phyloP scores from a whole-genome alignment of 1,140 invertebrate genomes.

The Aphelenchoides avenae region DNA sequence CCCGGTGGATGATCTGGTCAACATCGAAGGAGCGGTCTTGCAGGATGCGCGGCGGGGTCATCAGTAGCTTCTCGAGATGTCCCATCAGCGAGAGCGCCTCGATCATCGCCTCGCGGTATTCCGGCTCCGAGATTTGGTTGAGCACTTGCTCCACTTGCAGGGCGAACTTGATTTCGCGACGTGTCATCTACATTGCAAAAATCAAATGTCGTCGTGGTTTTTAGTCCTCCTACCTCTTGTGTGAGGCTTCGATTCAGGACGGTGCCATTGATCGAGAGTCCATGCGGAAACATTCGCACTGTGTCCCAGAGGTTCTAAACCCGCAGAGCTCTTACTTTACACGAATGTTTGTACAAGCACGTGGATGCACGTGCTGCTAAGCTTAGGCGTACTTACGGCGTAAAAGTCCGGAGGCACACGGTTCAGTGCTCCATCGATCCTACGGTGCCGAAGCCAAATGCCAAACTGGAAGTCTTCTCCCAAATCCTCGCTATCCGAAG shows the following conservation, averaged over 20 bases:
- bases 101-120: conserved; percentile 93
- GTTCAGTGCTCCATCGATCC: conserved; percentile 93
- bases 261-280: conserved; percentile 51
- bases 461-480: conserved; percentile 73
- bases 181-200: conserved; percentile 73
- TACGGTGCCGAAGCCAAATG: conserved; percentile 85
- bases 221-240: conserved; percentile 43
- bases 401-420: conserved; percentile 94
- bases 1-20: conserved; percentile 84
- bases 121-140: conserved; percentile 92
- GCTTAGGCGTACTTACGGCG: conserved; percentile 80
- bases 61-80: conserved; percentile 51
- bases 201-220: not conserved
- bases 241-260: conserved; percentile 52
- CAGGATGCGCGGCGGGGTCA: conserved; percentile 45
- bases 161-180: conserved; percentile 95
- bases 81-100: conserved; percentile 83
- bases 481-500: conserved; percentile 51
- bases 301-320: conserved; percentile 58
- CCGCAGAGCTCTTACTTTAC: conserved; percentile 8
- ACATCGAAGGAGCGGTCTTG: conserved; percentile 82
- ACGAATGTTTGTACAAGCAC: conserved; percentile 3
- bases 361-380: conserved; percentile 69
- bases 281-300: conserved; percentile 56
- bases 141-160: conserved; percentile 90